Conservation (phyloP, 2,113 vertebrate species). For the Phyllostomus hastatus region DNA sequence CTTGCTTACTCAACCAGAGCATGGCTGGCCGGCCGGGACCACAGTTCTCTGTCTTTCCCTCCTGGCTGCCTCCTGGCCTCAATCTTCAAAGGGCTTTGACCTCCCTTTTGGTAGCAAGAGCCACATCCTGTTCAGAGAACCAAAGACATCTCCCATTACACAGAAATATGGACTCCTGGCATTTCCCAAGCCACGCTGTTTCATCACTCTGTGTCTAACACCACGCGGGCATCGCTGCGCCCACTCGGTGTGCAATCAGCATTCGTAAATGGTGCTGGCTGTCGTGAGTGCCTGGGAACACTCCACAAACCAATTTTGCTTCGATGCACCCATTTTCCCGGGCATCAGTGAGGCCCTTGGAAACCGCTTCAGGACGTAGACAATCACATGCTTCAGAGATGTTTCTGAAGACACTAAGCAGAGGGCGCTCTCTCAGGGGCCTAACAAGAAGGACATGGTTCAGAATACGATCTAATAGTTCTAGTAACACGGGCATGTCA, state of each 20-base stretch:
- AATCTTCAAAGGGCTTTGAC: neutral
- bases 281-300: neutral
- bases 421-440: neutral
- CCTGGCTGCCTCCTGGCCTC: neutral
- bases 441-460: neutral
- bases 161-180: neutral
- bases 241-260: accelerated
- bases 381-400: neutral
- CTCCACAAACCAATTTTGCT: neutral
- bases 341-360: neutral
- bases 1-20: neutral
- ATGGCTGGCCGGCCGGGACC: neutral
- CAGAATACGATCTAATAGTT: neutral
- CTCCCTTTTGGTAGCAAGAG: neutral
- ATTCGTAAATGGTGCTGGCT: neutral
- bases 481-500: neutral
- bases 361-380: neutral
- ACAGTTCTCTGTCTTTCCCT: neutral
- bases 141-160: neutral
- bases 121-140: neutral
- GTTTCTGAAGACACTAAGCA: neutral
- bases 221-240: neutral
- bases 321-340: neutral
- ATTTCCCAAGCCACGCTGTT: neutral
- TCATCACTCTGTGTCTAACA: neutral